Evolutionary conservation across 2,797 vertebrate genomes (phyloP), one percentile per base, ranked within the genome.

Genomic region (Leucoraja ocellata): DNA sequence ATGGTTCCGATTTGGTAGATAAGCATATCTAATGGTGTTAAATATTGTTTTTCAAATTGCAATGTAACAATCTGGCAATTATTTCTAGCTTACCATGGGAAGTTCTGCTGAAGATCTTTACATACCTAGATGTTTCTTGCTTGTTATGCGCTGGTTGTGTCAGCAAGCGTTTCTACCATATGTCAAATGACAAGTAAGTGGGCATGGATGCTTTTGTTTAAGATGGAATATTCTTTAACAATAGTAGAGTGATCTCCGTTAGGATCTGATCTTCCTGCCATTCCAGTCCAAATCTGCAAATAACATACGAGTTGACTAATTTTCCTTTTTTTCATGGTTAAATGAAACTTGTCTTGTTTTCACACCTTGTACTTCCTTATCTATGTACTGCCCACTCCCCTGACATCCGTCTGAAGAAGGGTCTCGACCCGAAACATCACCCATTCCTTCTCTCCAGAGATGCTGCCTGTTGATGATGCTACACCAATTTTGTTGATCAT

Each of bases 131-230:
- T 95, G 96, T 95, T 1, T 94, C 94, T 0, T 95, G 97, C 93
- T 96, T 99, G 9, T 95, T 97, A 94, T 96, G 94, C 93, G 39
- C 96, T 14, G 96, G 97, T 86, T 96, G 97, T 76, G 96, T 97
- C 94, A 98, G 95, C 95, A 98, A 96, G 79, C 94, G 58, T 93
- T 97, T 99, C 94, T 95, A 96, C 94, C 95, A 96, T 18, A 95
- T 98, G 88, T 96, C 97, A 94, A 98, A 93, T 93, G 97, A 97
- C 95, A 98, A 98, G 99, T 99, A 97, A 97, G 98, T 93, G 92
- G 16, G 65, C 23, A 3, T 28, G 25, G 73, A 74, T 91, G 23
- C 36, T 10, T 36, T 18, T 73, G 21, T 25, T 39, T 5, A 13
- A 88, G 16, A 36, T 71, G 14, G 36, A 14, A 6, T 74, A 73